Conservation (phyloP, 2,113 vertebrate species). For the Aptenodytes patagonicus region DNA sequence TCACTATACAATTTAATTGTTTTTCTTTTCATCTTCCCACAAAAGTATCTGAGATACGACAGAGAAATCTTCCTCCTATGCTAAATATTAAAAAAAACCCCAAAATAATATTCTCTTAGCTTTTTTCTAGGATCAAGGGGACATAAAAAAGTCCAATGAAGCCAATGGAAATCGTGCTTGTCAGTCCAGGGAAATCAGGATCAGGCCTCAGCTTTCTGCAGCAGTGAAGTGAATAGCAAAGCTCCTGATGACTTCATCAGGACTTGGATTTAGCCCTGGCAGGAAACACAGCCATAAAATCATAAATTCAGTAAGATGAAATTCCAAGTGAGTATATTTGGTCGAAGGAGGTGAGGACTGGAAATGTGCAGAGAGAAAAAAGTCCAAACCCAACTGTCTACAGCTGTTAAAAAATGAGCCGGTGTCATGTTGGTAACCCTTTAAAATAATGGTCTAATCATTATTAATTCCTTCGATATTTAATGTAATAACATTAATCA, state of each 20-base stretch:
- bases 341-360: slow-evolving; percentile 23
- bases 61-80: background rate
- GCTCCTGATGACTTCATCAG: slow-evolving; percentile 28
- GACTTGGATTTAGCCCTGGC: slow-evolving; percentile 30
- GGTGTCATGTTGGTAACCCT: slow-evolving; percentile 52
- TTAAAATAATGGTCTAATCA: slow-evolving; percentile 66
- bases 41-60: background rate
- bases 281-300: slow-evolving; percentile 42
- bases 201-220: background rate
- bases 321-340: slow-evolving; percentile 43
- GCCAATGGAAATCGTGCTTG: background rate
- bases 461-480: slow-evolving; percentile 62
- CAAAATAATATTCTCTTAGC: background rate
- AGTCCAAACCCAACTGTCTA: slow-evolving; percentile 39
- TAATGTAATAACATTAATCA: slow-evolving; percentile 63
- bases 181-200: background rate
- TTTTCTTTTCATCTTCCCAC: background rate
- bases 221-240: background rate
- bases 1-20: background rate
- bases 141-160: background rate
- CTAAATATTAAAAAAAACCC: background rate
- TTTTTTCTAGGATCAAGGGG: background rate
- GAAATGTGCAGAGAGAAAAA: slow-evolving; percentile 25
- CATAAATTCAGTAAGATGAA: slow-evolving; percentile 51
- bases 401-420: slow-evolving; percentile 52